Conservation (phyloP, 2,797 vertebrate species). For the Pseudochirops corinnae region DNA sequence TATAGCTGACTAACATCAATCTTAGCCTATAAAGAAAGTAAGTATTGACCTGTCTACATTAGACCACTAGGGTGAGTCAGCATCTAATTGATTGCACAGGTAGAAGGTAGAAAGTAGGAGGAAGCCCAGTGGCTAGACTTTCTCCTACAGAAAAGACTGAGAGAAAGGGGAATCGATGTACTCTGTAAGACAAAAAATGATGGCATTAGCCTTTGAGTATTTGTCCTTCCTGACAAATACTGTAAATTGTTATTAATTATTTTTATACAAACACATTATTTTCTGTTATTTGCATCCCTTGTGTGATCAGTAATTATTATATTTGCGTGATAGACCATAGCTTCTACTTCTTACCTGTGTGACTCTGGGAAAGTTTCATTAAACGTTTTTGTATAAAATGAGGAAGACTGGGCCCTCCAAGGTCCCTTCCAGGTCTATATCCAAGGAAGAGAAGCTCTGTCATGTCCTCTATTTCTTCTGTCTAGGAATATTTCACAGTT, state of each 20-base stretch:
- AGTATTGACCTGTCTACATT: not conserved
- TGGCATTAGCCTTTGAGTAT: not conserved
- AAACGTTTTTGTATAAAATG: not conserved
- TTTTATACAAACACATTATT: not conserved
- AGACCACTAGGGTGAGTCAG: not conserved
- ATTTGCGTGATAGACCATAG: not conserved
- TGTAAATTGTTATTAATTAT: not conserved
- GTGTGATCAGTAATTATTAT: not conserved
- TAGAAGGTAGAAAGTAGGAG: not conserved
- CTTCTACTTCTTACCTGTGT: not conserved
- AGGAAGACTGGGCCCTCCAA: not conserved
- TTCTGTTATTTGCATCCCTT: not conserved
- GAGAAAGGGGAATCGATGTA: not conserved
- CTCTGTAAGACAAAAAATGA: not conserved
- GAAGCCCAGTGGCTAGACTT: not conserved
- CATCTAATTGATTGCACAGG: not conserved
- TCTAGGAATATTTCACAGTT: not conserved
- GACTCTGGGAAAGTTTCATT: not conserved
- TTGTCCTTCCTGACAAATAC: not conserved
- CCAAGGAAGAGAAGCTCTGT: not conserved
- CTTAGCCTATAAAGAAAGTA: conserved; percentile 2
- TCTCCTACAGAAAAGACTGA: conserved; percentile 14
- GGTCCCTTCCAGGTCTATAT: not conserved
- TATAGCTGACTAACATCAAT: not conserved
- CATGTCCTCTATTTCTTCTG: not conserved